Conservation (phyloP, 1,140 invertebrate genomes). For the Thaumetopoea pityocampa region DNA sequence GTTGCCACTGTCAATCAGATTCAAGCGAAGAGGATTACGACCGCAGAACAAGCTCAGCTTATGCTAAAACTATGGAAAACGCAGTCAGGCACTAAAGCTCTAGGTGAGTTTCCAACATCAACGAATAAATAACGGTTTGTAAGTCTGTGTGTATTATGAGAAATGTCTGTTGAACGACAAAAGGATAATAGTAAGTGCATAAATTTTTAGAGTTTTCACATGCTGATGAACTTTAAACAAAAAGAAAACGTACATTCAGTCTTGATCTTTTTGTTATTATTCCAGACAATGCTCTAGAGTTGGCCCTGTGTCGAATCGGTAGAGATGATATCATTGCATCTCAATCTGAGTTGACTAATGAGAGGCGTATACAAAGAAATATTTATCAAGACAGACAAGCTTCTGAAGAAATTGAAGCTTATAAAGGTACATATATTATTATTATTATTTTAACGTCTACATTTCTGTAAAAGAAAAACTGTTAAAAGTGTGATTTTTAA, state of each 20-base stretch:
- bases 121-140: too few relatives aligned
- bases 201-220: too few relatives aligned
- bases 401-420: constrained; percentile 72
- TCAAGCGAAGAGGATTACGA: constrained; percentile 88
- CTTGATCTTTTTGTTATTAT: too few relatives aligned
- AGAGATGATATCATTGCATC: constrained; percentile 94
- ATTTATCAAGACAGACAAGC: constrained; percentile 78
- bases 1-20: constrained; percentile 90
- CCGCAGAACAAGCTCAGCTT: constrained; percentile 92
- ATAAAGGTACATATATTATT: too few relatives aligned
- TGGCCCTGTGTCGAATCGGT: constrained; percentile 91
- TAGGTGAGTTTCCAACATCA: constrained; percentile 79
- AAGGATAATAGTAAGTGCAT: too few relatives aligned
- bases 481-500: too few relatives aligned
- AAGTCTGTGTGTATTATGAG: too few relatives aligned
- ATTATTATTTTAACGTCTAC: too few relatives aligned
- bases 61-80: constrained; percentile 94
- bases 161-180: too few relatives aligned
- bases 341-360: constrained; percentile 91
- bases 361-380: constrained; percentile 83
- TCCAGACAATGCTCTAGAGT: constrained; percentile 89
- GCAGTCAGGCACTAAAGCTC: constrained; percentile 83
- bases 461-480: too few relatives aligned
- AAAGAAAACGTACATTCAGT: too few relatives aligned
- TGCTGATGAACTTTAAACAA: too few relatives aligned